A percentile compares a stretch with the other conserved stretches of the same genome.
Conservation (phyloP, 1,140 invertebrate genomes). For the Drosophila ironensis region DNA sequence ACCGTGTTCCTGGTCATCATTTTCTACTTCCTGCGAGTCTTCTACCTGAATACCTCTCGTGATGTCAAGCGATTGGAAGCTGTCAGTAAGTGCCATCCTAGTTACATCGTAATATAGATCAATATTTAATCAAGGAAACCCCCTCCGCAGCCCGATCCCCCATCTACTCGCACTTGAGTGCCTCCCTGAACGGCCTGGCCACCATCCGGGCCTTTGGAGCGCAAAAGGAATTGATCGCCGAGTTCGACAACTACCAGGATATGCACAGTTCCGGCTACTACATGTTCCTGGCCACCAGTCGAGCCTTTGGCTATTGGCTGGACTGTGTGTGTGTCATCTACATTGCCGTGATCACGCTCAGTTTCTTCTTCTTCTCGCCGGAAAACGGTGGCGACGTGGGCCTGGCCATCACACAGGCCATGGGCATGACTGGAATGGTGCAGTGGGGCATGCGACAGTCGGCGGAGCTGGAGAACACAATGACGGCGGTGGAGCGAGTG, state of each 20-base stretch:
- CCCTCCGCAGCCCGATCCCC: conserved; percentile 87
- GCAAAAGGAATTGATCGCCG: conserved; percentile 89
- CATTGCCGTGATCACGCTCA: conserved; percentile 86
- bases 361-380: conserved; percentile 86
- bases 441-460: conserved; percentile 93
- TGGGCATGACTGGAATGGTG: conserved; percentile 91
- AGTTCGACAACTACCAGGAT: conserved; percentile 91
- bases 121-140: not conserved
- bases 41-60: conserved; percentile 92
- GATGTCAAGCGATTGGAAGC: conserved; percentile 95
- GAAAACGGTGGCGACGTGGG: conserved; percentile 89
- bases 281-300: conserved; percentile 85
- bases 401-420: conserved; percentile 90
- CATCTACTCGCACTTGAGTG: conserved; percentile 93
- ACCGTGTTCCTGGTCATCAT: conserved; percentile 87
- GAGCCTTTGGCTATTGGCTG: conserved; percentile 89
- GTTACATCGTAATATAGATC: not conserved
- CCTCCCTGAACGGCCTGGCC: conserved; percentile 93
- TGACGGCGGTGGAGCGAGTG: conserved; percentile 91
- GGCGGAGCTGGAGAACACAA: conserved; percentile 91
- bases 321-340: conserved; percentile 90
- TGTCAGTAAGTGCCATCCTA: conserved; percentile 87
- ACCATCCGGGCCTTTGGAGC: conserved; percentile 94
- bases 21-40: conserved; percentile 88
- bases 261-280: conserved; percentile 87